Conservation (phyloP, 37 sponge, comb jelly and placozoan genomes). For the Oscarella lobularis region DNA sequence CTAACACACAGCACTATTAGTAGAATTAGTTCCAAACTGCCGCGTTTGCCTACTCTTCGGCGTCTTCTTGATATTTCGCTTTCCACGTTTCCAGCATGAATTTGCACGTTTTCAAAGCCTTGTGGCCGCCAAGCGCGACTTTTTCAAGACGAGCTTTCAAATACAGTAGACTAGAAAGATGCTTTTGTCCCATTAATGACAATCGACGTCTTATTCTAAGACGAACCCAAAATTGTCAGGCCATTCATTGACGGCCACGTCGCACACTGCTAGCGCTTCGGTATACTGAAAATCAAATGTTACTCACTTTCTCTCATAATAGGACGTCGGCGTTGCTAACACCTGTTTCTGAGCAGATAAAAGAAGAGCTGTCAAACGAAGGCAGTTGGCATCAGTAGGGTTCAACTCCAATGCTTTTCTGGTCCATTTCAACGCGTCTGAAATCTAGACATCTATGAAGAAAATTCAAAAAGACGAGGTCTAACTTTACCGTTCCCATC, state of each 20-base stretch:
- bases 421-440: background rate
- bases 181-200: background rate
- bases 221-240: background rate
- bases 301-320: too few relatives aligned
- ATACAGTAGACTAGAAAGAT: background rate
- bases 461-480: too few relatives aligned
- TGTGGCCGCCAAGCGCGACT: background rate
- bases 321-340: too few relatives aligned
- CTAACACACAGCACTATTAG: too few relatives aligned
- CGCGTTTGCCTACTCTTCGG: background rate
- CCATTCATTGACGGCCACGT: background rate
- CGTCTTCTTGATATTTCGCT: background rate
- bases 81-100: background rate
- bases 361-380: background rate
- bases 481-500: too few relatives aligned
- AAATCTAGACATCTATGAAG: too few relatives aligned
- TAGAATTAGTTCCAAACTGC: background rate
- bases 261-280: background rate
- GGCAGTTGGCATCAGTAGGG: background rate
- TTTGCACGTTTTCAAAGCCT: background rate
- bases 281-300: background rate
- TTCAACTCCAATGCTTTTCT: background rate
- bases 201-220: background rate
- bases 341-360: conserved; percentile 2
- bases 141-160: background rate